Conservation (phyloP, 2,113 vertebrate genomes). For the Melanerpes formicivorus region DNA sequence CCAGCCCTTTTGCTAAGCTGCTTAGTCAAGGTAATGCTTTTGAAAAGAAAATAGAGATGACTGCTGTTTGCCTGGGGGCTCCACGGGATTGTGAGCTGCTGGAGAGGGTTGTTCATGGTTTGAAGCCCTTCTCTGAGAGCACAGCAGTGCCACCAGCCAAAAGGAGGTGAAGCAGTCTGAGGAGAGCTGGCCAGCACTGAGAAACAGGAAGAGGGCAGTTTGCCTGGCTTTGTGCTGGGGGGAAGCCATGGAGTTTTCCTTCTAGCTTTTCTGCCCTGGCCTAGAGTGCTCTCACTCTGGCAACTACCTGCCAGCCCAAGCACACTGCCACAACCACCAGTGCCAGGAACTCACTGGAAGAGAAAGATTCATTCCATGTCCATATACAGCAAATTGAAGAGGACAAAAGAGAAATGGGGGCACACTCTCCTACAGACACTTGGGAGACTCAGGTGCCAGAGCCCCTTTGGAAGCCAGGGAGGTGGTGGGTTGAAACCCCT, state of each 20-base stretch:
- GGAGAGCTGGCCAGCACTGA: background rate
- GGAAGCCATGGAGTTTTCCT: background rate
- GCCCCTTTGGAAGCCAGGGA: background rate
- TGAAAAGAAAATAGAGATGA: conserved; percentile 57
- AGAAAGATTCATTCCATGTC: background rate
- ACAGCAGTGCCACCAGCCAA: background rate
- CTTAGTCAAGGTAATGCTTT: conserved; percentile 49
- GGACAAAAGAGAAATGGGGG: background rate
- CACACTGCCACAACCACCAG: background rate
- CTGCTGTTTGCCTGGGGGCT: conserved; percentile 52
- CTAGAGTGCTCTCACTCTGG: background rate
- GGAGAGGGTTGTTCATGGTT: background rate
- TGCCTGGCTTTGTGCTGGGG: background rate
- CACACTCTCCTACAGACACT: background rate
- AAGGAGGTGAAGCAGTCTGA: conserved; percentile 23
- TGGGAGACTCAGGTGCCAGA: background rate
- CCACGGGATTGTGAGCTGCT: background rate
- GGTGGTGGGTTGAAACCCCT: background rate
- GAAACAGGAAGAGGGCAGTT: background rate
- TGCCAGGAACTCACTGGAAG: background rate
- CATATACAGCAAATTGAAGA: background rate
- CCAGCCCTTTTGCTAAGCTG: conserved; percentile 42
- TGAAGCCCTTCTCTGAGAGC: background rate
- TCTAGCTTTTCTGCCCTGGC: background rate
- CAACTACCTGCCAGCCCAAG: background rate